These are phyloP conservation scores for Carcharodon carcharias DNA, from an alignment of 2,797 vertebrate species.

Conservation along the genomic window DNA sequence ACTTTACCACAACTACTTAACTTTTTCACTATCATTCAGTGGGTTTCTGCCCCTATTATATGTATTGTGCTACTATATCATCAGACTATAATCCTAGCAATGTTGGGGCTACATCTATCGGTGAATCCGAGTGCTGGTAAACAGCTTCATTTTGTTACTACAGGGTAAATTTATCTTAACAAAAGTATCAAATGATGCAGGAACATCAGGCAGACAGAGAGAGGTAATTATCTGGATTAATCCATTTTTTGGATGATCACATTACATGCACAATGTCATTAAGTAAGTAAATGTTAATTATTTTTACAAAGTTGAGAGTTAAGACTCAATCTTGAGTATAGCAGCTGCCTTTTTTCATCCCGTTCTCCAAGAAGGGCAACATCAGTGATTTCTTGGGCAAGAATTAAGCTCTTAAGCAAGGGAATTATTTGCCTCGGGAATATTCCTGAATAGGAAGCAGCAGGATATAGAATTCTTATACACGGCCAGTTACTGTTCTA, in stretches of 20 bases:
- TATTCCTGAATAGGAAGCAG: neutral
- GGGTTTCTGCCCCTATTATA: neutral
- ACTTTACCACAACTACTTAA: too few species aligned
- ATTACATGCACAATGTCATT: neutral
- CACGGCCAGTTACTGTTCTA: too few species aligned
- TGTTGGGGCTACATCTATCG: neutral
- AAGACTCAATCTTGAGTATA: neutral
- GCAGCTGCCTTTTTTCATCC: neutral
- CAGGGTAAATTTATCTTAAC: neutral
- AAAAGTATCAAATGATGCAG: neutral
- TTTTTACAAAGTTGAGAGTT: neutral
- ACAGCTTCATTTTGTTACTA: neutral
- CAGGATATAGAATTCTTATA: neutral
- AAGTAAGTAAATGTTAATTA: neutral
- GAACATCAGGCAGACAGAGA: neutral
- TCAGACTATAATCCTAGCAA: neutral
- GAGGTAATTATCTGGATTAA: neutral
- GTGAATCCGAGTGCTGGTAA: neutral
- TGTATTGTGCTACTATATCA: neutral
- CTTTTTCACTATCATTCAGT: too few species aligned
- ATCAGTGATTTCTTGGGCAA: neutral
- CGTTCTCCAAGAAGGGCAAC: neutral
- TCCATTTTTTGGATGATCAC: neutral
- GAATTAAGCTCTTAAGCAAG: neutral
- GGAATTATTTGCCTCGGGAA: neutral